phyloP scores from a whole-genome alignment of 2,113 vertebrate genomes.

The Pedetes capensis region DNA sequence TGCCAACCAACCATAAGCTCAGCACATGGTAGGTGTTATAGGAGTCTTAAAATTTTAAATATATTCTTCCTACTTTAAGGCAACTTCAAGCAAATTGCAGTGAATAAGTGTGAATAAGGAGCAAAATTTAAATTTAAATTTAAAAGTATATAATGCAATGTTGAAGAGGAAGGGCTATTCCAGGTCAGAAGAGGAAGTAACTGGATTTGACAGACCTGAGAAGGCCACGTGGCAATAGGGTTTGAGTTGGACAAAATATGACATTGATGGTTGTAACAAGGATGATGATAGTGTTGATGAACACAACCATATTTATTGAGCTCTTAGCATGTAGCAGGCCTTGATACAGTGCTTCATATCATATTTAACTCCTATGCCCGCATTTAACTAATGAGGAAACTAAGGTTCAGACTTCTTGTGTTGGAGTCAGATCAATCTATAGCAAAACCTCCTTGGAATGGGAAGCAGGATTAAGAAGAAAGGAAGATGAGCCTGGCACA shows the following conservation, averaged over 20 bases:
- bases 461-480: background rate
- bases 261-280: background rate
- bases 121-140: background rate
- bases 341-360: background rate
- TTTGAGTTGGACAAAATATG: background rate
- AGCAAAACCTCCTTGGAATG: background rate
- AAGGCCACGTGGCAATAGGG: background rate
- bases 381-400: background rate
- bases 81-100: background rate
- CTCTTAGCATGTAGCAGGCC: background rate
- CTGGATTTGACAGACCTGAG: background rate
- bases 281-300: background rate
- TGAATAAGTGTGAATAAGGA: background rate
- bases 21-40: background rate
- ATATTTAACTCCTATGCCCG: background rate
- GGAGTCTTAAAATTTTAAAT: background rate
- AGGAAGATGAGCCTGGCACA: too few species aligned
- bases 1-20: background rate
- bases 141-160: background rate
- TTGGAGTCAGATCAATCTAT: background rate
- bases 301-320: background rate
- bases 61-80: background rate
- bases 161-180: background rate
- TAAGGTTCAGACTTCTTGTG: background rate
- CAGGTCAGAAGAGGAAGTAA: background rate